A percentile compares a stretch with the other conserved stretches of the same genome.
Conservation (phyloP, 2,113 vertebrate genomes). For the Chaetops frenatus region DNA sequence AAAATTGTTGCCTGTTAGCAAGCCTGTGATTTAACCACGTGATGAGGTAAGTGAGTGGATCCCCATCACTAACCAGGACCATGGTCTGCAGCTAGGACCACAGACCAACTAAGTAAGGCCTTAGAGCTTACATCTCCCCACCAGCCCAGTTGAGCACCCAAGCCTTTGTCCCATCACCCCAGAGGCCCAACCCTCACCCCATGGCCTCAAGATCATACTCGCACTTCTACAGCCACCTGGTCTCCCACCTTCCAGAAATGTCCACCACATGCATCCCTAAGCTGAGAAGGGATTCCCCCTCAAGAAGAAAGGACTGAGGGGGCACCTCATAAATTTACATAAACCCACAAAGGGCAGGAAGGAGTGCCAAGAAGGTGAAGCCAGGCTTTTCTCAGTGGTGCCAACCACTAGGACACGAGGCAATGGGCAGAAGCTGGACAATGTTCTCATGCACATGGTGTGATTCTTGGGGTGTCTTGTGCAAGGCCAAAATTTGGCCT, state of each 20-base stretch:
- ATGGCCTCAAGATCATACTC: neutral
- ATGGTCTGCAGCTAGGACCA: rapidly evolving
- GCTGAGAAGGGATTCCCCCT: neutral
- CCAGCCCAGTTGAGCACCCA: neutral
- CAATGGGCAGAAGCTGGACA: neutral
- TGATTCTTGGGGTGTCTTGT: neutral
- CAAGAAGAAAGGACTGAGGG: neutral
- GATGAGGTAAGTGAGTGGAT: neutral
- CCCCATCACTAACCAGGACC: no score
- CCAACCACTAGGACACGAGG: neutral
- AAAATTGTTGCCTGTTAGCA: neutral
- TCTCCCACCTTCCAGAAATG: neutral
- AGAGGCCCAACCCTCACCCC: neutral
- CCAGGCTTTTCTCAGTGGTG: neutral
- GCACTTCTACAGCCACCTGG: rapidly evolving
- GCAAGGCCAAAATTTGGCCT: neutral
- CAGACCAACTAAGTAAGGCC: no score
- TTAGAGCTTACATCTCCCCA: no score
- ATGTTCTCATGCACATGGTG: neutral
- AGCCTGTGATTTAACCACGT: rapidly evolving
- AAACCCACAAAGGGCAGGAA: no score
- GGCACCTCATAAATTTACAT: neutral
- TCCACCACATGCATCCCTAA: neutral
- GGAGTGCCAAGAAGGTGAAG: neutral
- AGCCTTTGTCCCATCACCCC: neutral